Conservation (phyloP, 2,113 vertebrate species). For the Pluvialis apricaria region DNA sequence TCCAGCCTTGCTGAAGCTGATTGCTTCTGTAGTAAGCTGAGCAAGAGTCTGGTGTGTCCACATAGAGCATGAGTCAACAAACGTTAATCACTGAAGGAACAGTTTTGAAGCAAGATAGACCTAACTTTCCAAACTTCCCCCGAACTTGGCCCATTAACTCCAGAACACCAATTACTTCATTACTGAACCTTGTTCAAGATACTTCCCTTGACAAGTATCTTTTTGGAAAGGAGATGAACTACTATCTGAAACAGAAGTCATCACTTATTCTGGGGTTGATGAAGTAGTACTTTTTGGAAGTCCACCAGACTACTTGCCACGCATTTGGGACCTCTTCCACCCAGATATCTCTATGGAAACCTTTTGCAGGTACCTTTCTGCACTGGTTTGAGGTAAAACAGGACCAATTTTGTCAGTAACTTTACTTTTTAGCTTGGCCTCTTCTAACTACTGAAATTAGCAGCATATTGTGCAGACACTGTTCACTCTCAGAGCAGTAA, state of each 20-base stretch:
- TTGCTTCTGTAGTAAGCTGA: neutral
- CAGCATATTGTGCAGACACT: no score
- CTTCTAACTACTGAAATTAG: no score
- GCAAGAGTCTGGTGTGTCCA: neutral
- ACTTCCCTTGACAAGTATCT: neutral
- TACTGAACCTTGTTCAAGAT: neutral
- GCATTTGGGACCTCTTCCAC: neutral
- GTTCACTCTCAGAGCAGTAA: no score
- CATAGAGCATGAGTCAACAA: neutral
- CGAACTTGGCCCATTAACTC: neutral
- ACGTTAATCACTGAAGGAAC: neutral
- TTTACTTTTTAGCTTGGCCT: no score
- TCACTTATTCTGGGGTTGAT: neutral
- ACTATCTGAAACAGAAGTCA: neutral
- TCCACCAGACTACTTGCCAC: neutral
- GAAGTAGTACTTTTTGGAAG: neutral
- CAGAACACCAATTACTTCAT: neutral
- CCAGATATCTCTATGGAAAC: neutral
- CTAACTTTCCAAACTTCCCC: neutral
- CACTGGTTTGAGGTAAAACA: no score
- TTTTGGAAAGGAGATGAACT: neutral
- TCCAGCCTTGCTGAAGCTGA: neutral
- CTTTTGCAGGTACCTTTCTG: neutral
- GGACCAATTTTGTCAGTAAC: no score
- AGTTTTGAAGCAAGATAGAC: fast-evolving